Conservation (phyloP, 2,888 invertebrate genomes). For the Pseudoips prasinana region DNA sequence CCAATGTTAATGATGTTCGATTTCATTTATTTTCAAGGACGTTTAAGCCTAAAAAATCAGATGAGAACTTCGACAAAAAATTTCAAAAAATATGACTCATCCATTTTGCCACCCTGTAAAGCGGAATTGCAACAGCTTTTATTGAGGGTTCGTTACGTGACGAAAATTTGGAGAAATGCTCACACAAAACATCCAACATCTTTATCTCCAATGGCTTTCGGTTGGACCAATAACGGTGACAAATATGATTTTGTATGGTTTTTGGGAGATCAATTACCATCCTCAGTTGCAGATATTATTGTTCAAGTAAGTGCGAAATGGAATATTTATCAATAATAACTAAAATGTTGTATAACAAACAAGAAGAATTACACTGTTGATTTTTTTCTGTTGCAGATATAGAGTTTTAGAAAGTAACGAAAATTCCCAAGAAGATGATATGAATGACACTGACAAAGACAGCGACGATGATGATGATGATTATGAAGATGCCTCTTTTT, state of each 20-base stretch:
- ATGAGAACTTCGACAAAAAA: no score
- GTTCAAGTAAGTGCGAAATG: not conserved
- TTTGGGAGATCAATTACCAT: not conserved
- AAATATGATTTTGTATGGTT: not conserved
- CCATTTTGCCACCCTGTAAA: not conserved
- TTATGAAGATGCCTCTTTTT: conserved; percentile 1
- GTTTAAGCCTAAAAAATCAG: no score
- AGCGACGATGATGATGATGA: conserved; percentile 1
- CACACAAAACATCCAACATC: not conserved
- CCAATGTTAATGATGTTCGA: no score
- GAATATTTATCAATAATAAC: conserved; percentile 5
- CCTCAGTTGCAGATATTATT: not conserved
- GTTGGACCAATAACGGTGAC: not conserved
- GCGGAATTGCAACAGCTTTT: not conserved
- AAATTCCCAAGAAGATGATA: conserved; percentile 1
- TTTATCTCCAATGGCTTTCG: not conserved
- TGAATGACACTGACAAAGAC: conserved; percentile 2
- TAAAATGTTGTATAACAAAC: conserved; percentile 2
- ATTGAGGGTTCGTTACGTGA: not conserved
- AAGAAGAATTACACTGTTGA: conserved; percentile 1
- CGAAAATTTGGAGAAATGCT: not conserved
- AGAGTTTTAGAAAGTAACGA: conserved; percentile 2
- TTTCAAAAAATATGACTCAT: not conserved
- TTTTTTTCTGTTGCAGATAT: conserved; percentile 3
- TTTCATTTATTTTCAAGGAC: no score